Evolutionary conservation across 2,797 vertebrate genomes (phyloP), one percentile per base, ranked within the genome.

Genomic region (Coracias cyanogaster): DNA sequence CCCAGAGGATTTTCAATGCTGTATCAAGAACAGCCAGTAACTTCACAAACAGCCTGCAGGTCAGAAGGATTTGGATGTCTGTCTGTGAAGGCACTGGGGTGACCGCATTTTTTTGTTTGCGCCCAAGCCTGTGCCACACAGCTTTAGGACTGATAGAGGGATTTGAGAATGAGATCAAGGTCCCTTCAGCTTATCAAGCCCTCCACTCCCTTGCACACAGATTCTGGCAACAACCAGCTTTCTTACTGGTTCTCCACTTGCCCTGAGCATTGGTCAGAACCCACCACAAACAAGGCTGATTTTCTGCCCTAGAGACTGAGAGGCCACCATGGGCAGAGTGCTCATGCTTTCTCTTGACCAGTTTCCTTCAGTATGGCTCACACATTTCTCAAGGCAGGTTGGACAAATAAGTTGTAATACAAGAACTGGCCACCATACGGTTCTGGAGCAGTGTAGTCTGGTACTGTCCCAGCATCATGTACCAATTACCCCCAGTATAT

Each of bases 391-490:
- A 48, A 48, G 15, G 31, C 1, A 1, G 8, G 15, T 16, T 20
- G 57, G 15, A 54, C 54, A 33, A 67, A 46, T 4, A 7, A 67
- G 18, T 5, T 49, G 11, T 14, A 35, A 31, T 6, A 25, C 6
- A 52, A 45, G 31, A 67, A 49, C 9, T 10, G 31, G 35, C 14
- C 35, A 29, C 49, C 6, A 15, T 7, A 18, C 0, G 0, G 10
- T 3, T 58, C 15, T 7, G 24, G 39, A 19, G 26, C 31, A 74
- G 24, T 8, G 7, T 19, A 12, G 15, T 48, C 22, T 29, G 49
- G 29, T 15, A 16, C 28, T 2, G 1, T 26, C 65, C 52, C 55
- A 73, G 0, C 6, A 45, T 12, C 2, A 0, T 3, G 2, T 52
- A 45, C 10, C 39, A 48, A 19, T 28, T 6, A 5, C 2, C 17